Conservation (phyloP, 2,113 vertebrate species). For the Phalacrocorax carbo region DNA sequence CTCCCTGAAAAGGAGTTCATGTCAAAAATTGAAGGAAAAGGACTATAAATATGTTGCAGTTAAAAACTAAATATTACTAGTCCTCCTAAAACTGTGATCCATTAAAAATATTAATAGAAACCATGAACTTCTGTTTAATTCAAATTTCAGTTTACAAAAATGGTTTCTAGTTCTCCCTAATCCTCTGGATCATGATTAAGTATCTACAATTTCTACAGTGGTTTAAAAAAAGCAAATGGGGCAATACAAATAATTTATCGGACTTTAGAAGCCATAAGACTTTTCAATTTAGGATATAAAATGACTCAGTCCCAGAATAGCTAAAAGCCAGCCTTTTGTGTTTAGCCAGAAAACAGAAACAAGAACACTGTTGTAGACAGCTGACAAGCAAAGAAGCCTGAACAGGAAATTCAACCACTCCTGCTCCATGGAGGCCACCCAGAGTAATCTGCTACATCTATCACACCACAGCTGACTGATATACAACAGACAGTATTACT, state of each 20-base stretch:
- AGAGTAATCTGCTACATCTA: not conserved
- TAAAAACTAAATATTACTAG: not conserved
- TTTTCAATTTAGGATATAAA: not conserved
- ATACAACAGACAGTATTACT: fast-evolving
- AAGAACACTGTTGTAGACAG: not conserved
- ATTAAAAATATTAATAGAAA: not conserved
- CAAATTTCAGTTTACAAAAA: not conserved
- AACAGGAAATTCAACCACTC: not conserved
- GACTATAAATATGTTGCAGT: not conserved
- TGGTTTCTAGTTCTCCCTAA: not conserved
- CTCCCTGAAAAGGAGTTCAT: not conserved
- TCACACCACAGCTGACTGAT: not conserved
- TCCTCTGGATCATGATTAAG: not conserved
- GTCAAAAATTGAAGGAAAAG: not conserved
- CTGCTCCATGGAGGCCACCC: not conserved
- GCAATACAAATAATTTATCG: not conserved
- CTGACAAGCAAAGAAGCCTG: not conserved
- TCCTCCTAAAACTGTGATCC: not conserved
- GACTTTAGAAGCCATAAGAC: not conserved
- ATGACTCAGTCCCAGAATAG: not conserved
- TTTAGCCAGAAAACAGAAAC: not conserved
- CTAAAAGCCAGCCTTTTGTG: not conserved
- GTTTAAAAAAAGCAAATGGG: not conserved
- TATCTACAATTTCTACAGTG: not conserved
- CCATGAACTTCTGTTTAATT: not conserved